phyloP scores from a whole-genome alignment of 2,888 invertebrate genomes.

The Saturnia pavonia region DNA sequence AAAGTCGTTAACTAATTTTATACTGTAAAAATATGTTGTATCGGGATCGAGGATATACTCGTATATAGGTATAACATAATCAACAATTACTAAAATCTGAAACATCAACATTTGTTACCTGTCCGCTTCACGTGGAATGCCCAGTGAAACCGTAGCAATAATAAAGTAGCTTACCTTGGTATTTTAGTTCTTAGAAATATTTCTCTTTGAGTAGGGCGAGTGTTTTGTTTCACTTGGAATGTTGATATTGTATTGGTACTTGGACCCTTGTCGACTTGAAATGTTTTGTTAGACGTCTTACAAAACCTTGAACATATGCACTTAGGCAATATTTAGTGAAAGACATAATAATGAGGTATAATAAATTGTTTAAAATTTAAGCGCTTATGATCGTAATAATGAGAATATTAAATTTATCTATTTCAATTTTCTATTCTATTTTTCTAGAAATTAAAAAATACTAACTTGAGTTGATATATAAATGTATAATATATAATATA shows the following conservation, averaged over 20 bases:
- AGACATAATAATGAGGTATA: background rate
- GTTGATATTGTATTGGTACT: constrained; percentile 11
- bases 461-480: background rate
- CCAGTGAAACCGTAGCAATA: background rate
- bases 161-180: constrained; percentile 19
- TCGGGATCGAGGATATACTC: no score
- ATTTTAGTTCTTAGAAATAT: constrained; percentile 22
- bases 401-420: no score
- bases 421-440: no score
- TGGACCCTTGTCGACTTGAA: constrained; percentile 5
- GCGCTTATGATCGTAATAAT: background rate
- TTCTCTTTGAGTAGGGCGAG: constrained; percentile 7
- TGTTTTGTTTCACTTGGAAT: constrained; percentile 10
- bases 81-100: no score
- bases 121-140: no score
- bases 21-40: no score
- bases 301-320: constrained; percentile 22
- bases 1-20: no score
- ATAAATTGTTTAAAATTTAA: background rate
- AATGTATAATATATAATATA: no score
- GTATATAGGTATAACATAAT: no score
- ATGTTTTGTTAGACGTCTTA: constrained; percentile 7
- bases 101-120: no score
- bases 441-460: no score
- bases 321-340: background rate